phyloP scores from a whole-genome alignment of 2,113 vertebrate species.

The Axis porcinus region DNA sequence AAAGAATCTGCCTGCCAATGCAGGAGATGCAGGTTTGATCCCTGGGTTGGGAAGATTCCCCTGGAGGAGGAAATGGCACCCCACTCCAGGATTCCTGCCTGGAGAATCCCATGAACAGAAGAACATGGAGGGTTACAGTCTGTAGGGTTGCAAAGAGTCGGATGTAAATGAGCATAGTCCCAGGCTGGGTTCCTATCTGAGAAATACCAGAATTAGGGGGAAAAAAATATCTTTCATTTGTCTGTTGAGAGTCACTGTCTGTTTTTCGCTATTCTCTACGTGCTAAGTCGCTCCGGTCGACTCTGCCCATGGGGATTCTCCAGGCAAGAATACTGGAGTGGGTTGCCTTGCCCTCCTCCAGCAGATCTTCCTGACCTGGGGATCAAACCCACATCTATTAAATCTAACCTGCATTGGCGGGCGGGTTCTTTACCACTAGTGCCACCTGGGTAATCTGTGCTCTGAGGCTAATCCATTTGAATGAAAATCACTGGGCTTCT shows the following conservation, averaged over 20 bases:
- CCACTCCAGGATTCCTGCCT: neutral
- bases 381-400: neutral
- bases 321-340: neutral
- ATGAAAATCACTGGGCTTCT: rapidly evolving
- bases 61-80: neutral
- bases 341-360: neutral
- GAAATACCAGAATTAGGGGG: neutral
- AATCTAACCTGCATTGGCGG: neutral
- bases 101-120: neutral
- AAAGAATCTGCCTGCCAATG: neutral
- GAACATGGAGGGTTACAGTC: neutral
- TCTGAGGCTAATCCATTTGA: neutral
- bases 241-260: neutral
- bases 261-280: rapidly evolving
- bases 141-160: neutral
- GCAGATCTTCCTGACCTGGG: rapidly evolving
- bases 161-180: neutral
- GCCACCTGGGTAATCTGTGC: neutral
- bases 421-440: neutral
- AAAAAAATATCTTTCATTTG: neutral
- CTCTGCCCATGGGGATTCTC: neutral
- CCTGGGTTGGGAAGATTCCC: neutral
- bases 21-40: neutral
- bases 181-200: neutral
- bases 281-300: rapidly evolving